Conservation (phyloP, 2,113 vertebrate genomes). For the Nothoprocta pentlandii region DNA sequence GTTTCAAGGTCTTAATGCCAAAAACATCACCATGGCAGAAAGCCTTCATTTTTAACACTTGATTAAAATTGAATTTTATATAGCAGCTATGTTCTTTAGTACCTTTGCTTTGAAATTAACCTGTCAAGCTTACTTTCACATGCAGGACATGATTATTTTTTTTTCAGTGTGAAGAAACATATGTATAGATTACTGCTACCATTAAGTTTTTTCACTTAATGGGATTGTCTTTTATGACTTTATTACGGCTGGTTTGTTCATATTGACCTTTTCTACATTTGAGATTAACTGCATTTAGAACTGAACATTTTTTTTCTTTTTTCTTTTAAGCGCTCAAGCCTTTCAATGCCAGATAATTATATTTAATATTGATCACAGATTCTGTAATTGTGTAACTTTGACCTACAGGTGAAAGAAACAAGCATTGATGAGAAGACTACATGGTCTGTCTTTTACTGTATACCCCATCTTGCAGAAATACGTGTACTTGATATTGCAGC, state of each 20-base stretch:
- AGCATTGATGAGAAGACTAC: background rate
- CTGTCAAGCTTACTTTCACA: background rate
- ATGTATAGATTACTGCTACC: background rate
- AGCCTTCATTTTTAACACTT: background rate
- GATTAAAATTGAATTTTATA: background rate
- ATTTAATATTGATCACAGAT: background rate
- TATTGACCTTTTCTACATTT: background rate
- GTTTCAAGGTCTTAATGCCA: background rate
- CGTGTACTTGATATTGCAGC: background rate
- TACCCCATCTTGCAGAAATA: background rate
- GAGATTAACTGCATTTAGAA: background rate
- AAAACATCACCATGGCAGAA: background rate
- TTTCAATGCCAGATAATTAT: background rate
- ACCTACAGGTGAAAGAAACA: background rate
- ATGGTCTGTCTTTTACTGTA: background rate
- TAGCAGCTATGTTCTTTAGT: background rate
- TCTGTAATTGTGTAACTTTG: background rate
- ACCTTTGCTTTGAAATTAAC: background rate
- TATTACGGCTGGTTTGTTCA: background rate
- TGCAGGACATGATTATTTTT: background rate
- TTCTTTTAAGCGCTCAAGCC: background rate
- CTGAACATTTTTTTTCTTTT: background rate
- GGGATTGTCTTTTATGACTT: background rate
- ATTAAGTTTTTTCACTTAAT: slow-evolving; percentile 6
- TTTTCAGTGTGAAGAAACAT: background rate